Base-by-base conservation (phyloP, 2,888 invertebrate genomes). In the Strigamia crassipes region DNA sequence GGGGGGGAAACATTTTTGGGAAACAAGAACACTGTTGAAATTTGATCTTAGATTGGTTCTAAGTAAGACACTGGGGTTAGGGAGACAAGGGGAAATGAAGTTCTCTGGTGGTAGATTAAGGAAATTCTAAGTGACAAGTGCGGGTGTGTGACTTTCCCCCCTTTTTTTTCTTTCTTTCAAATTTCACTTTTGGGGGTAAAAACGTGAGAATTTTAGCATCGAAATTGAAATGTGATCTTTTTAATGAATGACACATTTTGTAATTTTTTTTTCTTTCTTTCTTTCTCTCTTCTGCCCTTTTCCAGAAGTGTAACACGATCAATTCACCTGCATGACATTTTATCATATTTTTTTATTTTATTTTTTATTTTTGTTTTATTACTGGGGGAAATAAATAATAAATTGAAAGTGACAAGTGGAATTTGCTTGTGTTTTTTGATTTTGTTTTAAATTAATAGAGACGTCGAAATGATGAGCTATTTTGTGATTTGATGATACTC, bases 1-100 rank as follows among this genome's bases (percentile, higher is more conserved):
- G 73, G 66, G 66, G 31, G 56, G 21, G 21, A 18, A 27, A n/a
- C 5, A 73, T 27, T 73, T 73, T 73, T 73, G 73, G 73, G 73
- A 73, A 73, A 73, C 73, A 73, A 73, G 73, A 73, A 73, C 73
- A 73, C 73, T 73, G 73, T 73, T 73, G 73, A 73, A 73, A 73
- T 73, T 73, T 73, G 73, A 73, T 73, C 73, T 73, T 10, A 73
- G 73, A 73, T 73, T 73, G 73, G 27, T 73, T 73, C 73, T 73
- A 73, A 73, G 73, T 73, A 73, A 73, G 73, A 73, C 73, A 27
- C 73, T 73, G 31, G 73, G 73, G 73, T 73, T 73, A 73, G 73
- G 73, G 73, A 73, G 73, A 73, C 73, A 73, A 73, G 73, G 73
- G 73, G 73, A 73, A 73, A 73, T 27, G 27, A 27, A 73, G 73